These are phyloP conservation scores for Sinella curviseta DNA, from an alignment of 1,140 invertebrate species.

Conservation along the genomic window DNA sequence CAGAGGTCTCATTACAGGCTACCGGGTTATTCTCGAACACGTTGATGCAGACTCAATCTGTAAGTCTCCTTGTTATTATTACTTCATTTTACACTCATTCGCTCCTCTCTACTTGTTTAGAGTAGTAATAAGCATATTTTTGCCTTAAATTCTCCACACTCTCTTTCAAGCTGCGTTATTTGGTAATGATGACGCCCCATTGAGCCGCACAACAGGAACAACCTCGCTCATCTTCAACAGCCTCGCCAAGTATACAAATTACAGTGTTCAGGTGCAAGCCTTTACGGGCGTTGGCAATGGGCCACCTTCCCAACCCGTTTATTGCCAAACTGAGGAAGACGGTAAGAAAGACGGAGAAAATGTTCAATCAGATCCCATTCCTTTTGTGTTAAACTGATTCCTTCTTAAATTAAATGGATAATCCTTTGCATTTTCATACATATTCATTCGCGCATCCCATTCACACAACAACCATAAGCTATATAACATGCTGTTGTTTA, in stretches of 20 bases:
- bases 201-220: conserved; percentile 68
- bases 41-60: conserved; percentile 31
- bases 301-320: conserved; percentile 75
- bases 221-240: conserved; percentile 67
- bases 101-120: too few species aligned
- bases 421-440: not conserved
- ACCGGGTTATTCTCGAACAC: conserved; percentile 42
- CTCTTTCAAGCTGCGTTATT: not conserved
- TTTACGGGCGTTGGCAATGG: conserved; percentile 87
- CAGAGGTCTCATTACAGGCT: conserved; percentile 46
- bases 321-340: conserved; percentile 88
- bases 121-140: not conserved
- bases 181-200: conserved; percentile 46
- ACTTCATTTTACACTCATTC: too few species aligned
- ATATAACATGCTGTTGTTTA: too few species aligned
- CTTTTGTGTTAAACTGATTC: not conserved
- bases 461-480: too few species aligned
- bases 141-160: not conserved
- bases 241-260: conserved; percentile 86
- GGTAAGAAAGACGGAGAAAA: conserved; percentile 59
- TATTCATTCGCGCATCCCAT: too few species aligned
- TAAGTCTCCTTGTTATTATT: too few species aligned
- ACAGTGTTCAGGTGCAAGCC: conserved; percentile 83
- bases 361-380: not conserved
- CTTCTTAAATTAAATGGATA: not conserved